phyloP scores from a whole-genome alignment of 1,140 invertebrate species.

The Euglossa dilemma region DNA sequence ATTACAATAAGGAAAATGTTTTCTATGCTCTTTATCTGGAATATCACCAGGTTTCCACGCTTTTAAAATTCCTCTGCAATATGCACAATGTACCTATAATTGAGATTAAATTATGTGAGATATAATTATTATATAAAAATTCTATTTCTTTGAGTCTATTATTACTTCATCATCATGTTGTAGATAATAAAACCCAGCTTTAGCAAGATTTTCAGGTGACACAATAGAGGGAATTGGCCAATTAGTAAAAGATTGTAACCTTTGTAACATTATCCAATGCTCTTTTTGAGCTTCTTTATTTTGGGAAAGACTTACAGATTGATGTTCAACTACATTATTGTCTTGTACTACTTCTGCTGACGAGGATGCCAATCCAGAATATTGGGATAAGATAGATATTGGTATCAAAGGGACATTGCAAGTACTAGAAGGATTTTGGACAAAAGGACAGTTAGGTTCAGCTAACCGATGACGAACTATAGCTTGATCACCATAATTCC shows the following conservation, averaged over 20 bases:
- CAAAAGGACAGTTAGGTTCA: constrained; percentile 88
- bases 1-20: constrained; percentile 88
- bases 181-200: constrained; percentile 92
- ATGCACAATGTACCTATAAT: constrained; percentile 90
- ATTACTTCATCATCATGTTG: constrained; percentile 83
- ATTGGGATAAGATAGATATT: neutral
- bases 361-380: constrained; percentile 23
- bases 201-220: constrained; percentile 87
- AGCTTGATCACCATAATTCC: constrained; percentile 89
- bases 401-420: constrained; percentile 85
- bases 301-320: neutral
- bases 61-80: constrained; percentile 88
- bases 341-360: constrained; percentile 26
- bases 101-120: too few species aligned
- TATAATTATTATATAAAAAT: too few species aligned
- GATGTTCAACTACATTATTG: neutral
- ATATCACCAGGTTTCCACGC: constrained; percentile 89
- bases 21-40: constrained; percentile 89
- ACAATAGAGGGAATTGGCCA: constrained; percentile 86
- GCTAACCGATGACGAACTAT: constrained; percentile 85
- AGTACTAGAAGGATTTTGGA: constrained; percentile 85
- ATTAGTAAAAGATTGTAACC: constrained; percentile 85
- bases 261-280: constrained; percentile 81
- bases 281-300: constrained; percentile 41
- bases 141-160: constrained; percentile 14